Percentiles rank a stretch among this genome's conserved stretches.
Conservation (phyloP, 2,888 invertebrate species). For the Drosophila monieri region DNA sequence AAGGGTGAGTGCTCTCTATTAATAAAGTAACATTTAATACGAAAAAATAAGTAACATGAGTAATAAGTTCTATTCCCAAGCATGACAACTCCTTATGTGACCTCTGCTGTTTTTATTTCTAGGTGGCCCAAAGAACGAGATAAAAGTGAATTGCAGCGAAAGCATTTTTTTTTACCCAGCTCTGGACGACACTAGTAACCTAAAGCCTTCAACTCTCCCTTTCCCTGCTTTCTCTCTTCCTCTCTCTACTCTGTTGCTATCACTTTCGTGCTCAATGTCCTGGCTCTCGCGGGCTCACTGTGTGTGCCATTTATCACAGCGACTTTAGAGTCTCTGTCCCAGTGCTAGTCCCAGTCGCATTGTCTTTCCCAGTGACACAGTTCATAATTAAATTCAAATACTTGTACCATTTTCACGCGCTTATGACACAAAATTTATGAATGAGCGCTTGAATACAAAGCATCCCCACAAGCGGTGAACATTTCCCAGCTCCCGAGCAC, state of each 20-base stretch:
- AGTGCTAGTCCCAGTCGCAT: conserved; percentile 48
- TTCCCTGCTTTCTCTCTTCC: conserved; percentile 5
- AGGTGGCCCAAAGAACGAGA: conserved; percentile 36
- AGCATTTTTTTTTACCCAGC: conserved; percentile 60
- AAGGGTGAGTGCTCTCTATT: no score
- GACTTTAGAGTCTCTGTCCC: conserved; percentile 60
- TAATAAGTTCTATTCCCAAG: neutral
- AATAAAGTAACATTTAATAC: neutral
- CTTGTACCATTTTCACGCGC: conserved; percentile 70
- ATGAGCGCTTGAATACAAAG: conserved; percentile 54
- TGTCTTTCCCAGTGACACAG: conserved; percentile 62
- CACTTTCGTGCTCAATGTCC: neutral
- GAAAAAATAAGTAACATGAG: neutral
- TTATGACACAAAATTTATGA: conserved; percentile 75
- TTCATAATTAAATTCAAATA: conserved; percentile 78
- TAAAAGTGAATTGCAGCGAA: conserved; percentile 63
- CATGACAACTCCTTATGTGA: neutral
- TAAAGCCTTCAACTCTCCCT: conserved; percentile 43
- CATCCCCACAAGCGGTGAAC: neutral
- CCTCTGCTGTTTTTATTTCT: conserved; percentile 5
- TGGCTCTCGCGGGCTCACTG: conserved; percentile 11
- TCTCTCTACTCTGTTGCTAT: neutral
- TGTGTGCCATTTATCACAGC: conserved; percentile 65
- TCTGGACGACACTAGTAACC: conserved; percentile 46
- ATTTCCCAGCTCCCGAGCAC: conserved; percentile 3